Conservation (phyloP, 2,888 invertebrate genomes). For the Griposia aprilina region DNA sequence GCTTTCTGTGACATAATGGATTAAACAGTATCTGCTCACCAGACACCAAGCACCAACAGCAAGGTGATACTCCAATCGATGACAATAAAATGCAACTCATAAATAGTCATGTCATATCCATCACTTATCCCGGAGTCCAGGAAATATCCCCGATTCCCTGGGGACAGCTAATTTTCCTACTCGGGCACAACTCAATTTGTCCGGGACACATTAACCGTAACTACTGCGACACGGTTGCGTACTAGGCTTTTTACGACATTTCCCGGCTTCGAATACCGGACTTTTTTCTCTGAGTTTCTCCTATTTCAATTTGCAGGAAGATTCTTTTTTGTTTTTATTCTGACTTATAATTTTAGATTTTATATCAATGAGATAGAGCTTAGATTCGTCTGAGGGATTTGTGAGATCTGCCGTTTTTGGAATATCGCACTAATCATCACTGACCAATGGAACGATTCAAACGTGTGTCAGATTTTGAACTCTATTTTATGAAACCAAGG, state of each 20-base stretch:
- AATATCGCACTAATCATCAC: conserved; percentile 82
- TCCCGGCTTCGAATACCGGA: conserved; percentile 78
- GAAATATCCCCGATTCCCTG: conserved; percentile 72
- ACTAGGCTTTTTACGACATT: conserved; percentile 86
- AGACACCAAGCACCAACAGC: conserved; percentile 13
- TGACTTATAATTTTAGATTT: conserved; percentile 41
- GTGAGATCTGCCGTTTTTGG: conserved; percentile 72
- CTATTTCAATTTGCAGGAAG: conserved; percentile 88
- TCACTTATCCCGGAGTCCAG: conserved; percentile 61
- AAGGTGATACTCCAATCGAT: conserved; percentile 54
- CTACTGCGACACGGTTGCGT: conserved; percentile 87
- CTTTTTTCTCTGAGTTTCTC: conserved; percentile 77
- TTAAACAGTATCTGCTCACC: conserved; percentile 9
- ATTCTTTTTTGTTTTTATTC: conserved; percentile 73
- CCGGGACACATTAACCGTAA: conserved; percentile 88
- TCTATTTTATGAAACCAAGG: conserved; percentile 57
- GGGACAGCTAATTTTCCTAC: conserved; percentile 87
- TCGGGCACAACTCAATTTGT: conserved; percentile 89
- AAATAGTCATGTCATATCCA: conserved; percentile 70
- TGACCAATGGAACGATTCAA: conserved; percentile 77
- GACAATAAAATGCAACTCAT: conserved; percentile 61
- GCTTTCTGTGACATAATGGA: not conserved
- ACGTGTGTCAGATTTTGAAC: conserved; percentile 63
- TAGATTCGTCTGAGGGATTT: conserved; percentile 60
- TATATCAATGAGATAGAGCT: conserved; percentile 62